These are phyloP conservation scores for Nymphalis c-album DNA, from an alignment of 2,888 invertebrate genomes.

Conservation along the genomic window DNA sequence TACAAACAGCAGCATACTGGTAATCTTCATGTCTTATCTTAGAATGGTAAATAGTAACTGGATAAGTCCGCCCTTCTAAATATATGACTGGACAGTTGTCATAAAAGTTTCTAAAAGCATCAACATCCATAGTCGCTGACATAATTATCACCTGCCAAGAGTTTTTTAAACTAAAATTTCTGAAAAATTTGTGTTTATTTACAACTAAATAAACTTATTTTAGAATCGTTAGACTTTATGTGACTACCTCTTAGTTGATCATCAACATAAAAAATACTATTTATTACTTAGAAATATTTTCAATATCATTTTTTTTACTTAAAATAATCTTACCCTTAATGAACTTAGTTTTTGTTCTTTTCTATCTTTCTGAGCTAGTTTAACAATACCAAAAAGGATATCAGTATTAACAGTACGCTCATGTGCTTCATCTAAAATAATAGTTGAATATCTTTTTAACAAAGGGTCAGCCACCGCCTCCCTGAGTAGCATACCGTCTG, in stretches of 20 bases:
- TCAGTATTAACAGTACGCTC: conserved; percentile 97
- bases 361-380: conserved; percentile 90
- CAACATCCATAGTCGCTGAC: conserved; percentile 98
- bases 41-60: conserved; percentile 88
- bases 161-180: conserved; percentile 8
- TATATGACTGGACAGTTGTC: conserved; percentile 92
- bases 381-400: conserved; percentile 95
- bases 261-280: background rate
- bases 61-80: conserved; percentile 93
- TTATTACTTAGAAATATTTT: too few species aligned
- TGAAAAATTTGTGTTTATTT: background rate
- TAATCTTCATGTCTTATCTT: conserved; percentile 90
- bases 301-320: background rate
- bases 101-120: conserved; percentile 95
- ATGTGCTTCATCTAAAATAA: conserved; percentile 97
- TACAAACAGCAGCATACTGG: conserved; percentile 89
- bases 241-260: background rate
- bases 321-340: conserved; percentile 81
- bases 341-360: conserved; percentile 80
- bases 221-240: background rate
- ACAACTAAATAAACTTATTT: background rate
- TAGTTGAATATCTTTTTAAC: conserved; percentile 88
- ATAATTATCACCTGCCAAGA: conserved; percentile 88
- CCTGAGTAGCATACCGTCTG: conserved; percentile 96
- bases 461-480: conserved; percentile 92